Evolutionary conservation across 2,888 invertebrate species (phyloP), one percentile per base, ranked within the genome.

Genomic region (Meandrusa payeni): DNA sequence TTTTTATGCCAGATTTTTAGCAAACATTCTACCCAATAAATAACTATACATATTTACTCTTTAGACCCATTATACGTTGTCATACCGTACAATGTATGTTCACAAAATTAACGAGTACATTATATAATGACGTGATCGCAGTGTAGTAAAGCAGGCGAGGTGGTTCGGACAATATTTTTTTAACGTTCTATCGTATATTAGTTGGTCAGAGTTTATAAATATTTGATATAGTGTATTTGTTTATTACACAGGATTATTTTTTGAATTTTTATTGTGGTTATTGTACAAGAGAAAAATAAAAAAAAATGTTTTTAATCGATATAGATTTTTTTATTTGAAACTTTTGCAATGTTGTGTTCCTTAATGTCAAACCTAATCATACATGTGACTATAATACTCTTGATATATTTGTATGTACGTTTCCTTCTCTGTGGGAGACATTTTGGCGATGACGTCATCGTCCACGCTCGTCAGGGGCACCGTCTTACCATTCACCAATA

Each of bases 381-480:
- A 94, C 89, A 96, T 94, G 74, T 96, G 94, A 55, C 96, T 94
- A 83, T 96, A 97, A 78, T 95, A 94, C 75, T 98, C 97, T 73
- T 97, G 97, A 72, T 97, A 97, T 27, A 95, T 91, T 80, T 96
- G 94, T 58, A 98, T 97, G 76, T 98, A 98, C 23, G 94, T 93
- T 69, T 97, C 97, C 79, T 97, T 97, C 72, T 98, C 98, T 2
- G 93, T 88, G 10, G 95, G 94, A 5, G 95, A 94, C 98, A 98
- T 98, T 75, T 93, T 92, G 0, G 93, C 93, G 57, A 97, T 96
- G 62, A 97, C 90, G 55, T 93, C 91, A 71, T 97, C 95, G 65
- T 95, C 94, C 5, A 98, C 92, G 64, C 95, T 94, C 19, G 95
- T 94, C 44, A 97, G 90, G 1, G 95, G 91, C 52, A 97, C 93